Conservation (phyloP, 2,888 invertebrate genomes). For the Mythimna loreyi region DNA sequence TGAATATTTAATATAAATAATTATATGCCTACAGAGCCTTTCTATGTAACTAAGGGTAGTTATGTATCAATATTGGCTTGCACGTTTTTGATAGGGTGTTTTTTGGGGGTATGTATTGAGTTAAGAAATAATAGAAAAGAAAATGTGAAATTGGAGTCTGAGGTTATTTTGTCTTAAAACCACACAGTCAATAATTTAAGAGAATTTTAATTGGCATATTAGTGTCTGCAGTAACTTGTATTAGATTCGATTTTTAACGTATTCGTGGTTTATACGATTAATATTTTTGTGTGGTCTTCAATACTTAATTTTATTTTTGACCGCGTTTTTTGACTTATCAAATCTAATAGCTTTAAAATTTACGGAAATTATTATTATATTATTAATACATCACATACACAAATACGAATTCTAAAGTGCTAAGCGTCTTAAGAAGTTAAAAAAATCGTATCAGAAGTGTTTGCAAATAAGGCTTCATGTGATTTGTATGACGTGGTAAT, state of each 20-base stretch:
- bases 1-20: slow-evolving; percentile 49
- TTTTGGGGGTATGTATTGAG: neutral
- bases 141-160: neutral
- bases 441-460: neutral
- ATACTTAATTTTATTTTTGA: no score
- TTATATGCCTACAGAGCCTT: slow-evolving; percentile 65
- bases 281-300: no score
- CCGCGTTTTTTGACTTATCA: no score
- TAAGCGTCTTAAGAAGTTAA: neutral
- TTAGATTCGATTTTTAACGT: no score
- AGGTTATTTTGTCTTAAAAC: neutral
- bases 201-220: neutral
- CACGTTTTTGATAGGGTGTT: slow-evolving; percentile 34
- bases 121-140: neutral
- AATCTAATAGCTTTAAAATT: no score
- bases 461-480: no score
- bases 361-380: no score
- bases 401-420: neutral
- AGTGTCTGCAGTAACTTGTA: no score
- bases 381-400: no score
- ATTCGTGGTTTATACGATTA: no score
- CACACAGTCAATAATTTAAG: no score
- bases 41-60: slow-evolving; percentile 57
- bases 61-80: slow-evolving; percentile 33
- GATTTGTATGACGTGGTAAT: neutral